Conservation (phyloP, 2,113 vertebrate genomes). For the Sorex araneus region DNA sequence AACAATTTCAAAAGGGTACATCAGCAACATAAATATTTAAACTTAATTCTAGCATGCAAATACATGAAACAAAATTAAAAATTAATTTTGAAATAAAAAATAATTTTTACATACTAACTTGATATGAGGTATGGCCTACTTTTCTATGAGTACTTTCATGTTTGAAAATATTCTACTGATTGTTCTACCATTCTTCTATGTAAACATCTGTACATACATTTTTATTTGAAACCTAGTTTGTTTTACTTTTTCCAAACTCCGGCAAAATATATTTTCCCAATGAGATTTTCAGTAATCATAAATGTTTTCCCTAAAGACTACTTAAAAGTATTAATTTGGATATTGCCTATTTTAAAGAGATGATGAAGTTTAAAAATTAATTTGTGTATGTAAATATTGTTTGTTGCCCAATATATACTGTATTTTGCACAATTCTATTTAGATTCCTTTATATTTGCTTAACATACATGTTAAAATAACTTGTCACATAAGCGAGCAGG, state of each 20-base stretch:
- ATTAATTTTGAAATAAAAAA: neutral
- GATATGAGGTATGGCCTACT: neutral
- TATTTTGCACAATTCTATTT: neutral
- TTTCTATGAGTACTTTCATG: neutral
- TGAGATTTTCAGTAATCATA: neutral
- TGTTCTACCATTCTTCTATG: neutral
- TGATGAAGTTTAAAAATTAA: slow-evolving; percentile 9
- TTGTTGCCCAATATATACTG: slow-evolving; percentile 1
- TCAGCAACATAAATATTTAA: slow-evolving; percentile 11
- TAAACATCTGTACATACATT: neutral
- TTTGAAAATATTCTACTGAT: neutral
- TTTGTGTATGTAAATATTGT: neutral
- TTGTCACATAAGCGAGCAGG: neutral
- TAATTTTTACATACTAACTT: neutral
- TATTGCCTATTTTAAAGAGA: neutral
- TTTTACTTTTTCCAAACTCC: neutral
- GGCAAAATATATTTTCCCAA: neutral
- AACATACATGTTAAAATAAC: neutral
- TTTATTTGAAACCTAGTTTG: slow-evolving; percentile 12
- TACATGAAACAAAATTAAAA: too few relatives aligned
- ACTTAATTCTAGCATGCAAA: neutral
- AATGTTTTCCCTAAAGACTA: neutral
- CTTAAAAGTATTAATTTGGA: neutral
- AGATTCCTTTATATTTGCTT: neutral
- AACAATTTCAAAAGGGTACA: neutral